Percentiles rank a stretch among this genome's conserved stretches.
These are phyloP conservation scores for Barnardius zonarius DNA, from an alignment of 2,113 vertebrate species.

Conservation along the genomic window DNA sequence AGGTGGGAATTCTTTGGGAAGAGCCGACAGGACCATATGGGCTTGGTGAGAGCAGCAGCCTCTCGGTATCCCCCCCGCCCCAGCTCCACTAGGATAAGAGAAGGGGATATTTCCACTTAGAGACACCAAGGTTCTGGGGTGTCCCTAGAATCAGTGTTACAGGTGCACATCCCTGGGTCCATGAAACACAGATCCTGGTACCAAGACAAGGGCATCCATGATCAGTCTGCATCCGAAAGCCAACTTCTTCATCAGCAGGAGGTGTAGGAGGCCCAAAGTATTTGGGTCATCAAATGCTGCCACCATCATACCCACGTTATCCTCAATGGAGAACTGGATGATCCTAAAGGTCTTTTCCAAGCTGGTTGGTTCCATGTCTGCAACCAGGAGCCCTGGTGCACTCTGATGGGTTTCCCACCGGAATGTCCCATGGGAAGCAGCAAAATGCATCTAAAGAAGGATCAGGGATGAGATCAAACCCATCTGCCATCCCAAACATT, in stretches of 20 bases:
- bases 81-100: neutral
- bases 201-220: neutral
- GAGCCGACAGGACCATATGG: neutral
- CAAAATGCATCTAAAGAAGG: neutral
- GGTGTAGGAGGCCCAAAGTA: neutral
- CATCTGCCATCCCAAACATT: neutral
- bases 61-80: neutral
- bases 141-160: fast-evolving
- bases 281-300: neutral
- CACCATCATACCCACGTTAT: neutral
- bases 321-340: neutral
- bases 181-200: neutral
- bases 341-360: neutral
- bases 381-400: neutral
- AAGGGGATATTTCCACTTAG: neutral
- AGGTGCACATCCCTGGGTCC: neutral
- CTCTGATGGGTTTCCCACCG: neutral
- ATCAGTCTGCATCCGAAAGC: neutral
- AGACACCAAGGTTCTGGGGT: neutral
- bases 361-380: neutral
- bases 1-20: neutral
- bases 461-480: neutral
- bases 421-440: neutral
- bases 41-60: neutral
- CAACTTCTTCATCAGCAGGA: neutral